Percentiles rank a stretch among this genome's conserved stretches.
Conservation (phyloP, 53 echinoderm and acorn worm species). For the Stichopus horrens region DNA sequence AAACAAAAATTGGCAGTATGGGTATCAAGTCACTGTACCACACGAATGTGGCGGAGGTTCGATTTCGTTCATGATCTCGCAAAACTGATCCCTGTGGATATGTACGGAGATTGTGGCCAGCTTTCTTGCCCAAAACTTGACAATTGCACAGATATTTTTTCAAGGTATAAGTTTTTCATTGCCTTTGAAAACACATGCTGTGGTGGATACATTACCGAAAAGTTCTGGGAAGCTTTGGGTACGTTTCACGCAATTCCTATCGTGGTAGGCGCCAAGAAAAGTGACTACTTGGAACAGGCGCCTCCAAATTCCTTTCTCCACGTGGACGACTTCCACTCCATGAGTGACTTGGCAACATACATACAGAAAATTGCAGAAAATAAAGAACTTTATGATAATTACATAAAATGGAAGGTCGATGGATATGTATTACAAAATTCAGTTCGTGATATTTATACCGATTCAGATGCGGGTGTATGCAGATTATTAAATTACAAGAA, state of each 20-base stretch:
- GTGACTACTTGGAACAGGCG: background rate
- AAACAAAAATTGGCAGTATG: conserved; percentile 50
- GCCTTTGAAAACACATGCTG: conserved; percentile 64
- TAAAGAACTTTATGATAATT: background rate
- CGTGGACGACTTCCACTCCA: conserved; percentile 13
- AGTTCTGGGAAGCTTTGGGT: conserved; percentile 27
- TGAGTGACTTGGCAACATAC: conserved; percentile 9
- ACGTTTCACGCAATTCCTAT: background rate
- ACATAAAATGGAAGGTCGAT: background rate
- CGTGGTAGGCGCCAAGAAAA: background rate
- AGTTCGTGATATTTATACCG: background rate
- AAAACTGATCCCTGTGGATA: conserved; percentile 45
- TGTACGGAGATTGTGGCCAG: conserved; percentile 61
- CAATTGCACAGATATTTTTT: conserved; percentile 44
- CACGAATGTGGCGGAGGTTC: conserved; percentile 61
- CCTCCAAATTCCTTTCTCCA: conserved; percentile 18
- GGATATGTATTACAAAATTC: background rate
- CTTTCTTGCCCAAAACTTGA: conserved; percentile 52
- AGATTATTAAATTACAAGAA: background rate
- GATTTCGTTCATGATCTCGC: conserved; percentile 48
- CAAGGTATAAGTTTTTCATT: conserved; percentile 57
- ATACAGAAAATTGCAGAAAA: background rate
- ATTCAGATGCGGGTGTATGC: background rate
- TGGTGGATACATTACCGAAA: conserved; percentile 58
- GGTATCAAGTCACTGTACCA: conserved; percentile 63